These are phyloP conservation scores for Netelia virgata DNA, from an alignment of 2,888 invertebrate genomes.

Conservation along the genomic window DNA sequence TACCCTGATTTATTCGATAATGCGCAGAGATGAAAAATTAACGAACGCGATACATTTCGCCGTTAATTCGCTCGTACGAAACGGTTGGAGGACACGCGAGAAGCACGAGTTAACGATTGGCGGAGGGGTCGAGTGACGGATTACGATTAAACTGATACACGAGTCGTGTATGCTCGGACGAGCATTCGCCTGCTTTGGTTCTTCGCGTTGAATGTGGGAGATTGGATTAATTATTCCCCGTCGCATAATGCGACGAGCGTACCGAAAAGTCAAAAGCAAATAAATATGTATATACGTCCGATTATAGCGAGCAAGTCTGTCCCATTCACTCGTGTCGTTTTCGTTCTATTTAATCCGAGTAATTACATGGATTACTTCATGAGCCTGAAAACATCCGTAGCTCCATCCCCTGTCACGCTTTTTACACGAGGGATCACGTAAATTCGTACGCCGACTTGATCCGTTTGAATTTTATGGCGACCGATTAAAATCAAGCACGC, in stretches of 20 bases:
- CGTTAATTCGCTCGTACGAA: no score
- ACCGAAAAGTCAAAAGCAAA: background rate
- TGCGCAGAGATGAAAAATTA: no score
- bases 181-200: background rate
- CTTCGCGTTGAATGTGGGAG: background rate
- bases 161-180: background rate
- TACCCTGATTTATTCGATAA: no score
- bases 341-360: conserved; percentile 74
- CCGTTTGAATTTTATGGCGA: no score
- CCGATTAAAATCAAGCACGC: no score
- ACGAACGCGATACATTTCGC: no score
- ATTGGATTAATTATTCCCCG: conserved; percentile 22
- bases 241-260: conserved; percentile 1
- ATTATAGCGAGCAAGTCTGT: no score
- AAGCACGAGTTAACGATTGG: no score
- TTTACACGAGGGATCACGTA: background rate
- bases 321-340: no score
- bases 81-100: no score
- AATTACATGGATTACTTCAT: conserved; percentile 75
- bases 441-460: no score
- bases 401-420: background rate
- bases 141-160: conserved; percentile 10
- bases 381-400: background rate
- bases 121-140: conserved; percentile 9
- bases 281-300: conserved; percentile 15